Percentiles rank a stretch among this genome's conserved stretches.
Conservation (phyloP, 2,888 invertebrate species). For the Sesia apiformis region DNA sequence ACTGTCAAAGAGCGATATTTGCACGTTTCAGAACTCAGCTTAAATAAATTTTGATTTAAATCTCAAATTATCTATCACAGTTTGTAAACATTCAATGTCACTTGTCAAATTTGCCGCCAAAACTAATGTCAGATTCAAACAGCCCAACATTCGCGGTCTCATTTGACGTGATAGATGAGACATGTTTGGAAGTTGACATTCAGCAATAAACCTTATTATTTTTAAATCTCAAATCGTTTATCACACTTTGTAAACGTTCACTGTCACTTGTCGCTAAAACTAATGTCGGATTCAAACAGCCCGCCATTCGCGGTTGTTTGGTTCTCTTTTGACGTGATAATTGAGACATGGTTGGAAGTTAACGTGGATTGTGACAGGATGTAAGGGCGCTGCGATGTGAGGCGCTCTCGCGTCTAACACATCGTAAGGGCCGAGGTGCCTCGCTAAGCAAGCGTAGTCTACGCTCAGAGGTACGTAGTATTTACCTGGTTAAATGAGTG, state of each 20-base stretch:
- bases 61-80: background rate
- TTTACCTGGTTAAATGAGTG: conserved; percentile 35
- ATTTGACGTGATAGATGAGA: conserved; percentile 53
- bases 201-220: background rate
- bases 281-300: conserved; percentile 6
- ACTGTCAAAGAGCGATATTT: too few species aligned
- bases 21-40: too few species aligned
- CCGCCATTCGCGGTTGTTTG: conserved; percentile 40
- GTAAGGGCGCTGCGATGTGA: conserved; percentile 78
- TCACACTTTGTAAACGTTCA: background rate
- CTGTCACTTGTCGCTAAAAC: too few species aligned
- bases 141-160: conserved; percentile 44
- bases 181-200: conserved; percentile 83
- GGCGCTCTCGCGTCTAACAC: conserved; percentile 61
- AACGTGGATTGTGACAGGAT: conserved; percentile 93
- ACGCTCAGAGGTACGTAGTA: conserved; percentile 92
- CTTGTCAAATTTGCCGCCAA: too few species aligned
- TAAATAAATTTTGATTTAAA: background rate
- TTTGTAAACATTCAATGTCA: background rate
- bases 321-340: conserved; percentile 55
- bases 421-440: conserved; percentile 78
- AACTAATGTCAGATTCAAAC: too few species aligned
- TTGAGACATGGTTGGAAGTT: conserved; percentile 77
- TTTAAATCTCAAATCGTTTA: background rate
- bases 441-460: conserved; percentile 81